A percentile compares a stretch with the other conserved stretches of the same genome.
Conservation (phyloP, 2,113 vertebrate genomes). For the Rhineura floridana region DNA sequence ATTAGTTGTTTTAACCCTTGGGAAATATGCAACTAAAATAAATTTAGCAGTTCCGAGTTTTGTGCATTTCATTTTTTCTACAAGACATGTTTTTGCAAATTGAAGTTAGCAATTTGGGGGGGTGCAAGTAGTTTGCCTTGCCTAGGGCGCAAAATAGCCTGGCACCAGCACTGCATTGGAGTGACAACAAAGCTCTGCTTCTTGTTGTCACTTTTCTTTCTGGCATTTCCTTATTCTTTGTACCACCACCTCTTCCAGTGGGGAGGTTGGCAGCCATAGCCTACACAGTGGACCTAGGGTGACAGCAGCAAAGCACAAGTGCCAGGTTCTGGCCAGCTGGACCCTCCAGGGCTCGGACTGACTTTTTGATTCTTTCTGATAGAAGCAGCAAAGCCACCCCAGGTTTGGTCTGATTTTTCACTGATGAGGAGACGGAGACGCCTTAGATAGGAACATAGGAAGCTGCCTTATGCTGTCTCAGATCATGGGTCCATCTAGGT, state of each 20-base stretch:
- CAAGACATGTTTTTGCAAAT: too few relatives aligned
- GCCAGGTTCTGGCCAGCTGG: constrained; percentile 44
- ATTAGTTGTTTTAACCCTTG: too few relatives aligned
- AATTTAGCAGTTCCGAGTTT: too few relatives aligned
- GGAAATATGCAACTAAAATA: too few relatives aligned
- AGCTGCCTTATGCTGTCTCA: too few relatives aligned
- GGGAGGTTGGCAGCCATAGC: constrained; percentile 48
- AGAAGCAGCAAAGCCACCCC: constrained; percentile 23
- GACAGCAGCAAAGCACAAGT: constrained; percentile 49
- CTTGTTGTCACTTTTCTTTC: constrained; percentile 22
- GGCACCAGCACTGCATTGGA: too few relatives aligned
- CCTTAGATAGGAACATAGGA: too few relatives aligned
- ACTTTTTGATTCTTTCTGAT: constrained; percentile 19
- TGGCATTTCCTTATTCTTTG: constrained; percentile 46
- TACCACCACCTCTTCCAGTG: not conserved
- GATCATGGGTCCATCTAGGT: too few relatives aligned
- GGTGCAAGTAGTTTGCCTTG: too few relatives aligned
- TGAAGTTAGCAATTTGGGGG: too few relatives aligned
- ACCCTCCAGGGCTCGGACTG: constrained; percentile 34
- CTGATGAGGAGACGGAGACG: constrained; percentile 36
- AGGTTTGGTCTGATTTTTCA: not conserved
- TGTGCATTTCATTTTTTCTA: too few relatives aligned
- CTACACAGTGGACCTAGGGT: not conserved
- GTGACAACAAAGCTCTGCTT: constrained; percentile 8
- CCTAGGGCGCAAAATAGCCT: too few relatives aligned